phyloP scores from a whole-genome alignment of 2,888 invertebrate genomes.

The Agapostemon virescens region DNA sequence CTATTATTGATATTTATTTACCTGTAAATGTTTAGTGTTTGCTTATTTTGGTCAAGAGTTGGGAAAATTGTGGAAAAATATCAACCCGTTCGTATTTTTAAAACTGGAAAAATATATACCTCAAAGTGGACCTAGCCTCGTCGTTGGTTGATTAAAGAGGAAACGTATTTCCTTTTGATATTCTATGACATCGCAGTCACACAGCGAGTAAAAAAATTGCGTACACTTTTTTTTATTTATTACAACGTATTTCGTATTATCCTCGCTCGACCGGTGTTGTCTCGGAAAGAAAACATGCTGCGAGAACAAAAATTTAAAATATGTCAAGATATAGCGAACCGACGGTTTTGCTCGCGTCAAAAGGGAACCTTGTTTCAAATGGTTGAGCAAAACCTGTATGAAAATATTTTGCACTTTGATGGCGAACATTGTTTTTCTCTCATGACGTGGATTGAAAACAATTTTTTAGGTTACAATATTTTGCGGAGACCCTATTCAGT shows the following conservation, averaged over 20 bases:
- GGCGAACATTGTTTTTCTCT: not conserved
- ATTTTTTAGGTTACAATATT: not conserved
- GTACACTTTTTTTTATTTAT: not conserved
- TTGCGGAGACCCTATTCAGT: not conserved
- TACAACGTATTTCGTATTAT: not conserved
- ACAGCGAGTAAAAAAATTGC: not conserved
- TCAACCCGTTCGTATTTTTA: not conserved
- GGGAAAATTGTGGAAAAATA: not conserved
- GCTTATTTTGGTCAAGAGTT: not conserved
- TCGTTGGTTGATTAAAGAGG: not conserved
- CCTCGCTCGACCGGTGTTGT: not conserved
- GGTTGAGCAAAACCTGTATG: slow-evolving; percentile 2
- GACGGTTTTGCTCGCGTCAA: slow-evolving; percentile 9
- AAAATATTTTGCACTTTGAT: slow-evolving; percentile 16
- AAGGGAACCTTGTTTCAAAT: slow-evolving; percentile 21
- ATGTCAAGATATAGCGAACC: slow-evolving; percentile 18
- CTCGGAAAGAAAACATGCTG: not conserved
- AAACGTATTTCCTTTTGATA: not conserved
- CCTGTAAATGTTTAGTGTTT: not conserved
- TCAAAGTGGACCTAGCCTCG: not conserved
- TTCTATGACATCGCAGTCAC: not conserved
- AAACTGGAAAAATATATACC: not conserved
- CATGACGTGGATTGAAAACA: not conserved
- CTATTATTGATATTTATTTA: too few species aligned
- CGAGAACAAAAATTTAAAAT: not conserved